Conservation (phyloP, 2,888 invertebrate species). For the Stratiomys singularior region DNA sequence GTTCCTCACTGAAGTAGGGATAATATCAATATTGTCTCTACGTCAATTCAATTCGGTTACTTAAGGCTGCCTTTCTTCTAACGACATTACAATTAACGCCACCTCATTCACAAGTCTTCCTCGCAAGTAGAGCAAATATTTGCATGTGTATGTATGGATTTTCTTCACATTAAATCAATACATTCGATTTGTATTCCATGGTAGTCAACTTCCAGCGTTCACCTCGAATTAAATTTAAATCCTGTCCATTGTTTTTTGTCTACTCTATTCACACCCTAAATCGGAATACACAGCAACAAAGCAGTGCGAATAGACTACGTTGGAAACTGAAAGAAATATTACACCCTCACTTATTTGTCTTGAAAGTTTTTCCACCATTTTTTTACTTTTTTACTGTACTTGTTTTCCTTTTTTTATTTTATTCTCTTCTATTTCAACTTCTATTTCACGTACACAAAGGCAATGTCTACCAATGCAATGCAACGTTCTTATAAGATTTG, state of each 20-base stretch:
- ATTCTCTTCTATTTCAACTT: too few relatives aligned
- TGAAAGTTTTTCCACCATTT: background rate
- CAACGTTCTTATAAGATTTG: background rate
- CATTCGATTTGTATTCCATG: background rate
- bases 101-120: too few relatives aligned
- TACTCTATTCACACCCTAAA: background rate
- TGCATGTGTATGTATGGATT: too few relatives aligned
- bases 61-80: too few relatives aligned
- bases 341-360: background rate
- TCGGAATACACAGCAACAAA: background rate
- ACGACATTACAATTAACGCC: too few relatives aligned
- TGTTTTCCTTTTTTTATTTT: background rate
- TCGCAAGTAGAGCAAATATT: too few relatives aligned
- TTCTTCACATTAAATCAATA: background rate
- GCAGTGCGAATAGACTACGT: too few relatives aligned
- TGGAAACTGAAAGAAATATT: background rate
- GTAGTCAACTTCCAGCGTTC: background rate
- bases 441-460: too few relatives aligned
- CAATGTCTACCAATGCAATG: too few relatives aligned
- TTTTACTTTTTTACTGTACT: background rate
- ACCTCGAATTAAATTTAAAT: conserved; percentile 1
- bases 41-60: too few relatives aligned
- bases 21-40: too few relatives aligned
- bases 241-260: background rate
- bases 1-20: too few relatives aligned